Conservation (phyloP, 2,113 vertebrate species). For the Corythaixoides concolor region DNA sequence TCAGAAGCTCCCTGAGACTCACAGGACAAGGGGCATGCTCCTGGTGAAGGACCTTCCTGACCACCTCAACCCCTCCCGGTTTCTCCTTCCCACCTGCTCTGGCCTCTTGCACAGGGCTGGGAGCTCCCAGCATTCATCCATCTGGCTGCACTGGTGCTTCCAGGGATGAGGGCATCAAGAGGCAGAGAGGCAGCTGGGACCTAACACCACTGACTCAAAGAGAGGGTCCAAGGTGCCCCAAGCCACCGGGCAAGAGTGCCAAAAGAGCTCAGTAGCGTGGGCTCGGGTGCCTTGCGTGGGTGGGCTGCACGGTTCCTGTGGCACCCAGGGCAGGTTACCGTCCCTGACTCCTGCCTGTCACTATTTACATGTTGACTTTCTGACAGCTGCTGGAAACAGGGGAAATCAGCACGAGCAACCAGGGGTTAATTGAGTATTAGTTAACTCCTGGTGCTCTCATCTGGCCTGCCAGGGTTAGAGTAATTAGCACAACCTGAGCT, state of each 20-base stretch:
- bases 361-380: not conserved
- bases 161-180: not conserved
- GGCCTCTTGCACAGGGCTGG: not conserved
- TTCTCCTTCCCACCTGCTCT: not conserved
- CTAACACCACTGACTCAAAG: not conserved
- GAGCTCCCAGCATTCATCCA: not conserved
- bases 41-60: not conserved
- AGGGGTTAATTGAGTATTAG: conserved; percentile 49
- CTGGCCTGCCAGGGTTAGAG: not conserved
- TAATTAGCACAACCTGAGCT: conserved; percentile 55
- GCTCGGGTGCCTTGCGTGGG: not conserved
- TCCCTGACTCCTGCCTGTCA: not conserved
- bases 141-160: not conserved
- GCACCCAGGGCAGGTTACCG: not conserved
- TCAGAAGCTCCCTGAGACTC: not conserved
- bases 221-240: not conserved
- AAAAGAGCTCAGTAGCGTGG: not conserved
- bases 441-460: conserved; percentile 39
- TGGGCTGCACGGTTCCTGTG: fast-evolving
- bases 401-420: not conserved
- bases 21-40: not conserved
- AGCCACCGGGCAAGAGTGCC: not conserved
- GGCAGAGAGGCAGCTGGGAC: not conserved
- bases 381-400: not conserved
- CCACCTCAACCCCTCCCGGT: not conserved